These are phyloP conservation scores for Cheumatopsyche charites DNA, from an alignment of 1,140 invertebrate species.

Conservation along the genomic window DNA sequence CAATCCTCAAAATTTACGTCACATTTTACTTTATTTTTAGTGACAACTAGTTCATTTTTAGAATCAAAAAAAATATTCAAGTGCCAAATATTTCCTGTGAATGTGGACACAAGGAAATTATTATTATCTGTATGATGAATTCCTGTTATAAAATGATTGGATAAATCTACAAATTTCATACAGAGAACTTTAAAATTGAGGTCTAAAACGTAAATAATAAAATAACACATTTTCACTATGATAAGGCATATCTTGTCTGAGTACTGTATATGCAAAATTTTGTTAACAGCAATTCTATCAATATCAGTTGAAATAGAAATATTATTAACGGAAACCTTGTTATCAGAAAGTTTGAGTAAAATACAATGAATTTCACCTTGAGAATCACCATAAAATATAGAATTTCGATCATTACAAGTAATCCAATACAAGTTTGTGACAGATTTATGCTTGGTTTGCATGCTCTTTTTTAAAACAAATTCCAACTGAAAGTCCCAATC, in stretches of 20 bases:
- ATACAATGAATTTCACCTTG: neutral
- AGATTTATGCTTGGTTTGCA: neutral
- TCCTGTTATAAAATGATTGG: neutral
- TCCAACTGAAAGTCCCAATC: neutral
- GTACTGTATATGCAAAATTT: neutral
- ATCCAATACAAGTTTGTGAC: neutral
- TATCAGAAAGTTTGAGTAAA: neutral
- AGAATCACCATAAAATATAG: slow-evolving; percentile 1
- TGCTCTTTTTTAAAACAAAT: neutral
- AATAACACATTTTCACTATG: neutral
- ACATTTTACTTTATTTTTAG: neutral
- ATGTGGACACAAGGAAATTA: neutral
- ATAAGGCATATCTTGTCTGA: neutral
- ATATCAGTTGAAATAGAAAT: neutral
- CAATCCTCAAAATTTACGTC: neutral
- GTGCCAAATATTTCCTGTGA: neutral
- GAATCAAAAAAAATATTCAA: neutral
- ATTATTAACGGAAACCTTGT: neutral
- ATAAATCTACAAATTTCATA: neutral
- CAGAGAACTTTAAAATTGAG: neutral
- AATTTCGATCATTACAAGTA: neutral
- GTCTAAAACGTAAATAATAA: neutral
- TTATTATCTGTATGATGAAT: neutral
- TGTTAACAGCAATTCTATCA: neutral
- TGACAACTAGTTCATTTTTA: neutral